Base-by-base conservation (phyloP, 1,140 invertebrate genomes). In the Trachymyrmex cornetzi region DNA sequence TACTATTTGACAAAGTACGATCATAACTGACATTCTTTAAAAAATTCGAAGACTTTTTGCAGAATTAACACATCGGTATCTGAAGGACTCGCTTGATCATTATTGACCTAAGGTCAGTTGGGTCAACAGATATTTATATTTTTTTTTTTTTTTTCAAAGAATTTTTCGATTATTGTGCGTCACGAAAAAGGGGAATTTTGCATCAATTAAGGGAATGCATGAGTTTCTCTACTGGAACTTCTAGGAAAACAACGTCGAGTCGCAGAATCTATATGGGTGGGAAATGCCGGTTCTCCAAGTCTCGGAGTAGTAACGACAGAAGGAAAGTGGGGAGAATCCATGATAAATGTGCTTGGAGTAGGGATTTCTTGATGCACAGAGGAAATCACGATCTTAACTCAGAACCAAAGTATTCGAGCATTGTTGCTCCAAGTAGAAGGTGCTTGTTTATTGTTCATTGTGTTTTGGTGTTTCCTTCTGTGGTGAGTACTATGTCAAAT, bases 221-320 rank as follows among this genome's bases (percentile, higher is more conserved):
- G 22, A 27, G 11, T 27, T 59, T 7, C 34, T 48, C 11, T 14
- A 4, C 9, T 34, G 50, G 34, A 61, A 34, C 2, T 85, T 88
- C 77, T 12, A 34, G 34, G 72, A 89, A 90, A 79, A 55, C 5
- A n/a, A 22, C 61, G 11, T 27, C n/a, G 3, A 0, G 55, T 22
- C 38, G 7, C n/a, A 66, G 38, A 27, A 22, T 30, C 59, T 24
- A 38, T 19, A 27, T 53, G 44, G 19, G 74, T 34, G 89, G 85
- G 89, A 57, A 90, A 87, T 87, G 85, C 88, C 88, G 80, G 59
- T 59, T 67, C 30, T 74, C 11, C 69, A 27, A 63, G 53, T 30
- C 27, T 48, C 12, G 44, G 3, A 9, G 59, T 11, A 3, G 16
- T 38, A 50, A 67, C 3, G 11, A 64, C 34, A 64, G 38, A 55